Base-by-base conservation (phyloP, 2,797 vertebrate genomes). In the Gadopsis marmoratus region DNA sequence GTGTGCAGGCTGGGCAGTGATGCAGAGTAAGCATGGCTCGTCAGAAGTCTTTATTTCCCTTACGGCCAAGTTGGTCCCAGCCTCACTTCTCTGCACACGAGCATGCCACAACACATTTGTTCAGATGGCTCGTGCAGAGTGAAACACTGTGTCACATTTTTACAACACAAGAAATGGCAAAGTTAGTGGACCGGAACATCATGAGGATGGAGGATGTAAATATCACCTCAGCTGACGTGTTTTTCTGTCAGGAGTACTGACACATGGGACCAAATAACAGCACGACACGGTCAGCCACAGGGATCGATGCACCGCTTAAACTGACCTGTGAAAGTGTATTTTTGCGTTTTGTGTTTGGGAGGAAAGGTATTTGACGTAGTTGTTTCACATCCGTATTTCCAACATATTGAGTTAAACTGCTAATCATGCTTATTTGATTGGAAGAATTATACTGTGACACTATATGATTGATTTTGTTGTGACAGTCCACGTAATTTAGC, bases 381-480 rank as follows among this genome's bases (percentile, higher is more conserved):
- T 59, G 29, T 54, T 65, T 71, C 31, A 19, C 26, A 23, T 66
- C 65, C 8, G 5, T 70, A 26, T 86, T 71, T 74, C 45, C 45
- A 33, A 19, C 47, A 64, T 55, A n/a, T 19, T 51, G 31, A 77
- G 54, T 67, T 62, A 8, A 58, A 71, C 59, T 82, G 33, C 50
- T 74, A 48, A 71, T 83, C 56, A 39, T 10, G 23, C 37, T 55
- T 39, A 2, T 48, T n/a, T 35, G 45, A 84, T 74, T 50, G 65
- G 55, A 87, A 68, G 74, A 88, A 86, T 74, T 71, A 86, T 85
- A 89, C 88, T 90, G 88, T 93, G 89, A 91, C 83, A 71, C 86
- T 83, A 79, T 62, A 65, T 69, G 74, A 80, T 54, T 67, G 62
- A 72, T 78, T 48, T 78, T 78, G 63, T 77, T 58, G 73, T 86